Conservation (phyloP, 2,888 invertebrate species). For the Athripsodes cinereus region DNA sequence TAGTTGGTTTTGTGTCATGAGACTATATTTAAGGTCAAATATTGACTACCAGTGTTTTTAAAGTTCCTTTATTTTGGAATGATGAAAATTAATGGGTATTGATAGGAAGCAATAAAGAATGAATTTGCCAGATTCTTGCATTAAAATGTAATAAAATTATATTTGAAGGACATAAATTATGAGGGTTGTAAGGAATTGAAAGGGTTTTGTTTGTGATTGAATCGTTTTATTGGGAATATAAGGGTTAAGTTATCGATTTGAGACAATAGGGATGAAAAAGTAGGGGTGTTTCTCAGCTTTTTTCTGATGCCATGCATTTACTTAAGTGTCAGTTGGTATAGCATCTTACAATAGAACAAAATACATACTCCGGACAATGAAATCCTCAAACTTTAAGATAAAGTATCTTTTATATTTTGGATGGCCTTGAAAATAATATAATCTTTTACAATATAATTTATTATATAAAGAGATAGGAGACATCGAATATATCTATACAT, state of each 20-base stretch:
- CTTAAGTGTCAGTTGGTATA: constrained; percentile 12
- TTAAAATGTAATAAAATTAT: not conserved
- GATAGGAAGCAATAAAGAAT: too few species aligned
- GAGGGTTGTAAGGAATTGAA: not conserved
- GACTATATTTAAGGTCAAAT: too few species aligned
- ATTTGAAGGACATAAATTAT: not conserved
- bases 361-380: too few species aligned
- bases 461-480: too few species aligned
- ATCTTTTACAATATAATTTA: too few species aligned
- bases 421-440: not conserved
- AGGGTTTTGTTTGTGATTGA: constrained; percentile 1
- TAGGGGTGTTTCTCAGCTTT: not conserved
- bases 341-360: not conserved
- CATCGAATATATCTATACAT: too few species aligned
- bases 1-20: too few species aligned
- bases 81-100: too few species aligned
- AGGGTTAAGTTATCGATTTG: constrained; percentile 15
- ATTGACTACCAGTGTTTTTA: too few species aligned
- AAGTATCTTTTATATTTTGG: not conserved
- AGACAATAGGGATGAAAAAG: constrained; percentile 7
- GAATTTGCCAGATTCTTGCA: too few species aligned
- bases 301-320: constrained; percentile 18
- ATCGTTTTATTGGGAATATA: constrained; percentile 11
- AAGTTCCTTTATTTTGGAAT: too few species aligned
- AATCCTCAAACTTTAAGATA: not conserved